These are phyloP conservation scores for Drosophila sechellia DNA, from an alignment of 1,140 invertebrate genomes.

Conservation along the genomic window DNA sequence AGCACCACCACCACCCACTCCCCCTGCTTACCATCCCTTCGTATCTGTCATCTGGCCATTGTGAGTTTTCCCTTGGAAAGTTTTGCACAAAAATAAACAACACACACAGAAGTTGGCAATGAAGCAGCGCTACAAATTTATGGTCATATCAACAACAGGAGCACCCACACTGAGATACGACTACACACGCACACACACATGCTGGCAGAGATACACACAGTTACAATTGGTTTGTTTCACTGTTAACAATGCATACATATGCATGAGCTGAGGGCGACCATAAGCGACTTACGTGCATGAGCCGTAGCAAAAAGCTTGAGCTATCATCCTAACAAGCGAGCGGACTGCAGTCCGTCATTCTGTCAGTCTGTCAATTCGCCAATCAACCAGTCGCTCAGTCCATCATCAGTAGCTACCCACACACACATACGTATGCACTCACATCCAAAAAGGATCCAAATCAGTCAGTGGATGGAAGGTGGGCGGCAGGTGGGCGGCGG, in stretches of 20 bases:
- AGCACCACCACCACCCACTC: neutral
- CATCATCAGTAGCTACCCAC: slow-evolving; percentile 10
- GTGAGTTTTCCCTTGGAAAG: slow-evolving; percentile 73
- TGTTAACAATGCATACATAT: slow-evolving; percentile 56
- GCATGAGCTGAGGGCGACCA: slow-evolving; percentile 66
- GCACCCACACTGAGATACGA: slow-evolving; percentile 24
- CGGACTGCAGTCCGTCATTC: slow-evolving; percentile 25
- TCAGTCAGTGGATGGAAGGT: slow-evolving; percentile 12
- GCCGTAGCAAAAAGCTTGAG: slow-evolving; percentile 64
- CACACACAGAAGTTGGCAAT: slow-evolving; percentile 55
- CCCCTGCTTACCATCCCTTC: slow-evolving; percentile 1
- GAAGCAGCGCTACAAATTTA: slow-evolving; percentile 69
- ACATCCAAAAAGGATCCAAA: slow-evolving; percentile 1
- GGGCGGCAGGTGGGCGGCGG: slow-evolving; percentile 11
- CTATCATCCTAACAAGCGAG: slow-evolving; percentile 72
- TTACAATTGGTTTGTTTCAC: slow-evolving; percentile 44
- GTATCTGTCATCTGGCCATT: slow-evolving; percentile 68
- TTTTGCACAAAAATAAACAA: slow-evolving; percentile 64
- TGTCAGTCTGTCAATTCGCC: slow-evolving; percentile 37
- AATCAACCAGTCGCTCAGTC: slow-evolving; percentile 29
- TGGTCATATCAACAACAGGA: slow-evolving; percentile 68
- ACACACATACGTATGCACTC: neutral
- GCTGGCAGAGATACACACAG: neutral
- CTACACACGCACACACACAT: neutral
- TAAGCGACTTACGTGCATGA: slow-evolving; percentile 81